Evolutionary conservation across 2,888 invertebrate species (phyloP).

Genomic region (Metallyticus violacea): DNA sequence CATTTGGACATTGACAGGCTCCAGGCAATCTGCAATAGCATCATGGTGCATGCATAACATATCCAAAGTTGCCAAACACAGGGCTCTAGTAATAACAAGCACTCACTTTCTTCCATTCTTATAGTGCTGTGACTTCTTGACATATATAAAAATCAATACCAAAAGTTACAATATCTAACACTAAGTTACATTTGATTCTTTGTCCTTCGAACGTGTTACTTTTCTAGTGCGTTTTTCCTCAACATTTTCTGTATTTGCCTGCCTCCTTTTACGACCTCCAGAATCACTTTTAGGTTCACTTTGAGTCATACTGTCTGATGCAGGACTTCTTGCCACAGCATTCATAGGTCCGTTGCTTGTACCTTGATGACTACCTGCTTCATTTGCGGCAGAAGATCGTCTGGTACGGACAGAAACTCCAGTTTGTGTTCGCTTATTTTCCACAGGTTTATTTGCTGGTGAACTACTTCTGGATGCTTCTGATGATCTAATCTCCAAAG

Average conservation of each 20-base stretch:
- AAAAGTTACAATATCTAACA: neutral
- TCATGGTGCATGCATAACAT: too few species aligned
- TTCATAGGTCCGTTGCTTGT: neutral
- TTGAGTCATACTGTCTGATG: neutral
- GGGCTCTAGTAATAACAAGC: too few species aligned
- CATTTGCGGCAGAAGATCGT: neutral
- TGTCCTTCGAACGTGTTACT: neutral
- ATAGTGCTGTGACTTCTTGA: too few species aligned
- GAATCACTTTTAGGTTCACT: neutral
- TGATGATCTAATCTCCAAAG: neutral
- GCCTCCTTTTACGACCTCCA: neutral
- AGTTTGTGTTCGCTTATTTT: neutral
- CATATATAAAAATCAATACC: too few species aligned
- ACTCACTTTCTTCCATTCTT: too few species aligned
- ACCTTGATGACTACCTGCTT: neutral
- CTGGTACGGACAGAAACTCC: neutral
- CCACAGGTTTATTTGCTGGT: neutral
- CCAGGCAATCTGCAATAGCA: too few species aligned
- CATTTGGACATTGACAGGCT: too few species aligned
- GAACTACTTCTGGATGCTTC: neutral
- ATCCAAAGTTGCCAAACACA: too few species aligned
- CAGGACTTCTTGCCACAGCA: neutral
- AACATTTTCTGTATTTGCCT: neutral
- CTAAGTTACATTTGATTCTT: neutral
- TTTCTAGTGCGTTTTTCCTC: neutral